Conservation (phyloP, 2,797 vertebrate species). For the Eulemur mongoz region DNA sequence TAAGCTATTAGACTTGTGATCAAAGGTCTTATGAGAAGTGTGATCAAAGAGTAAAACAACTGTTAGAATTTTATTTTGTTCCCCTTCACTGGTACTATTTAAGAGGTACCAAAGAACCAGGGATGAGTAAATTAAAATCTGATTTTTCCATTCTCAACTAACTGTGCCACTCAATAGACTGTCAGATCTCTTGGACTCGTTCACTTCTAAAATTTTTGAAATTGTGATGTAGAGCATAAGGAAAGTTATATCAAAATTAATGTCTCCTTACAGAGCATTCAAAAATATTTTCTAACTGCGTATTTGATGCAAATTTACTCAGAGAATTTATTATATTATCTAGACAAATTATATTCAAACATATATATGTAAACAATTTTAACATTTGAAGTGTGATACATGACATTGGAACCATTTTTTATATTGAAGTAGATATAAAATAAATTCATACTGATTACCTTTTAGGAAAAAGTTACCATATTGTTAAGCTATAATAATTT, state of each 20-base stretch:
- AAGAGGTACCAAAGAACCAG: neutral
- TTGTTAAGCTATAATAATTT: slow-evolving; percentile 43
- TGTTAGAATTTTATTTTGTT: neutral
- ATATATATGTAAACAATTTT: neutral
- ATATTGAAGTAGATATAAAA: slow-evolving; percentile 10
- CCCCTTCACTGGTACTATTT: neutral
- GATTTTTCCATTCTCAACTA: neutral
- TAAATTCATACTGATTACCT: slow-evolving; percentile 26
- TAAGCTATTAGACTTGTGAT: neutral
- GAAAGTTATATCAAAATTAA: slow-evolving; percentile 25
- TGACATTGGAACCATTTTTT: neutral
- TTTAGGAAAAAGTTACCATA: neutral
- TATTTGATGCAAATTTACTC: neutral
- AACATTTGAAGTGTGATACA: slow-evolving; percentile 28
- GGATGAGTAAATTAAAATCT: neutral
- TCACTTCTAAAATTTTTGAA: slow-evolving; percentile 33
- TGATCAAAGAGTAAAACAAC: slow-evolving; percentile 6
- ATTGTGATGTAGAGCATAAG: neutral
- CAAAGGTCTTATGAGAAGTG: neutral
- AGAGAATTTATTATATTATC: neutral
- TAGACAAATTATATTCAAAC: slow-evolving; percentile 27
- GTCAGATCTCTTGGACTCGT: slow-evolving; percentile 9
- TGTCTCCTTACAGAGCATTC: neutral
- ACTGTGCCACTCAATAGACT: neutral
- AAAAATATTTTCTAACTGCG: slow-evolving; percentile 7